phyloP scores from a whole-genome alignment of 1,140 invertebrate species.

The Homalodisca vitripennis region DNA sequence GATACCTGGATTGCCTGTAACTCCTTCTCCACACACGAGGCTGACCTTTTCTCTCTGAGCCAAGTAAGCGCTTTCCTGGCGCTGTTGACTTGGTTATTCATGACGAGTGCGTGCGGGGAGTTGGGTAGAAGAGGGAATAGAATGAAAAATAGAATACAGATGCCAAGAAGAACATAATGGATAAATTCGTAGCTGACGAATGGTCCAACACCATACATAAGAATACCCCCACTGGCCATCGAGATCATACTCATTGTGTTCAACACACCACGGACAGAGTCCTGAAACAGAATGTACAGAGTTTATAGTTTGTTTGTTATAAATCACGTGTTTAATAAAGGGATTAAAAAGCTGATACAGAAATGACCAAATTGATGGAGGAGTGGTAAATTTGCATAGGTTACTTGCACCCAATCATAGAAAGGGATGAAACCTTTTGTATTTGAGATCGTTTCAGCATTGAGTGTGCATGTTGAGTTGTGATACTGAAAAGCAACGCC shows the following conservation, averaged over 20 bases:
- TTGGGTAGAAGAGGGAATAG: constrained; percentile 10
- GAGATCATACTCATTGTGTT: neutral
- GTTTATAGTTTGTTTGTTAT: too few relatives aligned
- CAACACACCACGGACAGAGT: neutral
- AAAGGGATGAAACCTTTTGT: too few relatives aligned
- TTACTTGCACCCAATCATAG: too few relatives aligned
- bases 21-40: neutral
- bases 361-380: too few relatives aligned
- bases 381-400: too few relatives aligned
- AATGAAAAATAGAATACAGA: neutral
- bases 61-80: neutral
- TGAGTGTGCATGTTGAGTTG: too few relatives aligned
- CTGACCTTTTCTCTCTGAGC: neutral
- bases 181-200: constrained; percentile 6
- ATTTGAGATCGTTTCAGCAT: too few relatives aligned
- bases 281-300: constrained; percentile 5
- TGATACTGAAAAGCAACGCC: too few relatives aligned
- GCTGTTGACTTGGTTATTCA: neutral
- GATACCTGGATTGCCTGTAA: neutral
- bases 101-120: neutral
- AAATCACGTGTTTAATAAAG: too few relatives aligned
- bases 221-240: neutral
- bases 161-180: neutral
- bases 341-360: too few relatives aligned
- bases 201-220: constrained; percentile 3